Percentiles rank a stretch among this genome's conserved stretches.
Conservation (phyloP, 2,888 invertebrate genomes). For the Cephus pygmeus region DNA sequence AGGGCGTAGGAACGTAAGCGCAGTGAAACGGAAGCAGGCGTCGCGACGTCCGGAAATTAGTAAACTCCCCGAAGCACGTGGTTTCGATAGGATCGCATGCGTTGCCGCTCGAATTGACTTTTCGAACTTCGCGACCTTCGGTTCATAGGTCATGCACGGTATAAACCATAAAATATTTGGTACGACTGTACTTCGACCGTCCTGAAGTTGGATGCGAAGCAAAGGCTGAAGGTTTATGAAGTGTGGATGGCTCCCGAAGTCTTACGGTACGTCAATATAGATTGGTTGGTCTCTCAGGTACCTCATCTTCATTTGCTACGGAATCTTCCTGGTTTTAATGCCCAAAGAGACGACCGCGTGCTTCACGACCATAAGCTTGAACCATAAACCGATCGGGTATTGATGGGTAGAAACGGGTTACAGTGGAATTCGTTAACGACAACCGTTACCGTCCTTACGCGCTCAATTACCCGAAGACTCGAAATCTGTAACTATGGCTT, state of each 20-base stretch:
- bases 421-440: background rate
- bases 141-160: background rate
- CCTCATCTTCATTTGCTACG: background rate
- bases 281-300: background rate
- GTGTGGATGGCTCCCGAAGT: background rate
- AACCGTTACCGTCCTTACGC: background rate
- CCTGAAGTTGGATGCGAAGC: background rate
- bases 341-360: background rate
- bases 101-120: background rate
- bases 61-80: background rate
- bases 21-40: background rate
- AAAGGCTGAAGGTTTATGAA: background rate
- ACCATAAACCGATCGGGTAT: background rate
- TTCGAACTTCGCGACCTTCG: background rate
- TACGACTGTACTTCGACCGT: background rate
- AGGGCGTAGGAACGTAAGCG: background rate
- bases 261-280: background rate
- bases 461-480: background rate
- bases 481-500: background rate
- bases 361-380: background rate
- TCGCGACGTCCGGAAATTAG: background rate
- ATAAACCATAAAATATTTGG: background rate
- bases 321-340: background rate
- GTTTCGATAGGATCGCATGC: background rate
- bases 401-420: background rate